These are phyloP conservation scores for Chironomus striatipennis DNA, from an alignment of 1,140 invertebrate species.

Conservation along the genomic window DNA sequence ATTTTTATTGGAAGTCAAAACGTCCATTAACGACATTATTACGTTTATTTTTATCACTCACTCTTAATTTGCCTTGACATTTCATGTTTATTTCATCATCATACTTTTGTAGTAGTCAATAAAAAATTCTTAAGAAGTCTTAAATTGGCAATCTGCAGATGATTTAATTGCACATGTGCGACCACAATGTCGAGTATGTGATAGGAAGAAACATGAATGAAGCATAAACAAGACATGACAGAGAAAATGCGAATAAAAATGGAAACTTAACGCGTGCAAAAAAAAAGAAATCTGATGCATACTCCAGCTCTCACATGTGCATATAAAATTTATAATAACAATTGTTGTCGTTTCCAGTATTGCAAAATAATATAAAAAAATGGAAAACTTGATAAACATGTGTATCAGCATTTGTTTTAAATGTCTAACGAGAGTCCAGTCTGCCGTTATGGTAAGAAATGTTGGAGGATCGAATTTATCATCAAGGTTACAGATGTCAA, in stretches of 20 bases:
- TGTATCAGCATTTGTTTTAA: not conserved
- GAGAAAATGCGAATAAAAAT: not conserved
- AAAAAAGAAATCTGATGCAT: slow-evolving; percentile 12
- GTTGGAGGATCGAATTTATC: not conserved
- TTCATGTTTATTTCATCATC: too few species aligned
- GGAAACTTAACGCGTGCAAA: not conserved
- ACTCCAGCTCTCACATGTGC: not conserved
- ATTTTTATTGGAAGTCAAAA: too few species aligned
- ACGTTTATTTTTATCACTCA: too few species aligned
- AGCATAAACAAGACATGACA: not conserved
- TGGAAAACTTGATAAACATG: not conserved
- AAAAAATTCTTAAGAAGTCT: slow-evolving; percentile 3
- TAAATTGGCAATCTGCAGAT: not conserved
- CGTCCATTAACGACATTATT: too few species aligned
- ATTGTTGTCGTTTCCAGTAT: too few species aligned
- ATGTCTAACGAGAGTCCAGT: too few species aligned
- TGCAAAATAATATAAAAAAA: too few species aligned
- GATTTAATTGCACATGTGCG: not conserved
- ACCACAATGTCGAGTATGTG: not conserved
- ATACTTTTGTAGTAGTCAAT: too few species aligned
- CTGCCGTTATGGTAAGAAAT: not conserved
- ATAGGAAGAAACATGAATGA: not conserved
- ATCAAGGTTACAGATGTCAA: not conserved
- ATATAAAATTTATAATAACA: too few species aligned
- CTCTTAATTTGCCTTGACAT: too few species aligned